phyloP scores from a whole-genome alignment of 2,113 vertebrate species.

The Rana temporaria region DNA sequence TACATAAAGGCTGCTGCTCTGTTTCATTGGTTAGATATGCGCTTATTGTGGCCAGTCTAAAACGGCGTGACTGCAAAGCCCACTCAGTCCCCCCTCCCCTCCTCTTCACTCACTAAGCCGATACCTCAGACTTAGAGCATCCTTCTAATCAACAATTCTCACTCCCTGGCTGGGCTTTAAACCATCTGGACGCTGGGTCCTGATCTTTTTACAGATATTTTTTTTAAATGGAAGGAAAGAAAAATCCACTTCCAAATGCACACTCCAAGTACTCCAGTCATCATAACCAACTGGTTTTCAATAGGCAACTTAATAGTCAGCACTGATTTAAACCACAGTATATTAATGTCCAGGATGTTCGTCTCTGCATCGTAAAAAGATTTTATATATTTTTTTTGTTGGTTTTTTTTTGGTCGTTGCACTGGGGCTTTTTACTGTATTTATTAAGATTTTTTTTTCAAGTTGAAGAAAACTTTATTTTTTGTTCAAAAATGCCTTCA shows the following conservation, averaged over 20 bases:
- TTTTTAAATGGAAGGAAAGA: conserved; percentile 45
- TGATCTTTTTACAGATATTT: background rate
- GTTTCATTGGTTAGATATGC: conserved; percentile 80
- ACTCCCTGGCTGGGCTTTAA: conserved; percentile 7
- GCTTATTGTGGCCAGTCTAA: conserved; percentile 77
- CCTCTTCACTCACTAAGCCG: conserved; percentile 69
- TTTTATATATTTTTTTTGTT: background rate
- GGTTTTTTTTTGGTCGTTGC: background rate
- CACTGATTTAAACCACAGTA: no score
- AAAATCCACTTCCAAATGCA: background rate
- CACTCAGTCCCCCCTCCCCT: conserved; percentile 67
- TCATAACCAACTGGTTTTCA: background rate
- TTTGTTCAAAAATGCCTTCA: conserved; percentile 84
- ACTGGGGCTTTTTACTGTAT: background rate
- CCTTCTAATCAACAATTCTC: conserved; percentile 11
- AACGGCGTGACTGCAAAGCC: conserved; percentile 72
- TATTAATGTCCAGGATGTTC: no score
- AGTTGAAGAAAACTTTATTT: conserved; percentile 53
- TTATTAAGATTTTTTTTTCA: conserved; percentile 37
- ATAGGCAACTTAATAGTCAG: background rate
- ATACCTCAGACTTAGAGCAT: conserved; percentile 38
- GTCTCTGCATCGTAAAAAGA: background rate
- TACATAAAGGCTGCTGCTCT: conserved; percentile 69
- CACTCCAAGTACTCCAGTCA: background rate
- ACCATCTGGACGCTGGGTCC: background rate